A percentile compares a stretch with the other conserved stretches of the same genome.
phyloP scores from a whole-genome alignment of 2,113 vertebrate genomes.

The Microcebus griseorufus region DNA sequence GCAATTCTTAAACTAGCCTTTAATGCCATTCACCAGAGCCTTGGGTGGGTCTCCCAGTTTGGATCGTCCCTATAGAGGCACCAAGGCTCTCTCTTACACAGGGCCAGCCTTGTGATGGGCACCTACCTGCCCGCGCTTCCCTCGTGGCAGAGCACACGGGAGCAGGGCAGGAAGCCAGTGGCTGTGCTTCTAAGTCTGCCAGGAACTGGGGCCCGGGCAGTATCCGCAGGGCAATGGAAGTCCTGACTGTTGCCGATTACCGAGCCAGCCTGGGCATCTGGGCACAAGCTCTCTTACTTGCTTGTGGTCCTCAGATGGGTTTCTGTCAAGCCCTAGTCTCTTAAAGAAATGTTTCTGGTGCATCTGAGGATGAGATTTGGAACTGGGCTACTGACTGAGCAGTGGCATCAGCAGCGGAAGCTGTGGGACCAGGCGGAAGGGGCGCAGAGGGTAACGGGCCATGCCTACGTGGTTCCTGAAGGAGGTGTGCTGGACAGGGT shows the following conservation, averaged over 20 bases:
- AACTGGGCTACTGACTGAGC: not conserved
- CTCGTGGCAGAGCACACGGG: not conserved
- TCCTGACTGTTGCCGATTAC: not conserved
- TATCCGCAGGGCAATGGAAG: not conserved
- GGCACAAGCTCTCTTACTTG: not conserved
- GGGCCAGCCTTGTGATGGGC: not conserved
- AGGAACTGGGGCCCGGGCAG: not conserved
- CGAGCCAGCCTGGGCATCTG: not conserved
- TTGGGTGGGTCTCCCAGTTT: not conserved
- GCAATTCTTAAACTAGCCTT: not conserved
- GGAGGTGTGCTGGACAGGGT: conserved; percentile 94
- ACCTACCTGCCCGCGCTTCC: not conserved
- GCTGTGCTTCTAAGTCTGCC: not conserved
- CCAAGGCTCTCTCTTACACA: not conserved
- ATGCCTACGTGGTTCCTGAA: conserved; percentile 95
- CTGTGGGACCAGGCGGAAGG: not conserved
- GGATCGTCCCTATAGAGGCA: not conserved
- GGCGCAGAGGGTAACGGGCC: not conserved
- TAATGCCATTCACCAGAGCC: not conserved
- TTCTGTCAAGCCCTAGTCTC: not conserved
- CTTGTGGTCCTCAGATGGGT: not conserved
- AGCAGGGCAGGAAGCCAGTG: not conserved
- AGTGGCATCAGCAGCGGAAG: not conserved
- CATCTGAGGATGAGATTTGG: not conserved
- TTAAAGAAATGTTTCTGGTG: not conserved